Conservation (phyloP, 2,888 invertebrate species). For the Xestoiulus laeticollis region DNA sequence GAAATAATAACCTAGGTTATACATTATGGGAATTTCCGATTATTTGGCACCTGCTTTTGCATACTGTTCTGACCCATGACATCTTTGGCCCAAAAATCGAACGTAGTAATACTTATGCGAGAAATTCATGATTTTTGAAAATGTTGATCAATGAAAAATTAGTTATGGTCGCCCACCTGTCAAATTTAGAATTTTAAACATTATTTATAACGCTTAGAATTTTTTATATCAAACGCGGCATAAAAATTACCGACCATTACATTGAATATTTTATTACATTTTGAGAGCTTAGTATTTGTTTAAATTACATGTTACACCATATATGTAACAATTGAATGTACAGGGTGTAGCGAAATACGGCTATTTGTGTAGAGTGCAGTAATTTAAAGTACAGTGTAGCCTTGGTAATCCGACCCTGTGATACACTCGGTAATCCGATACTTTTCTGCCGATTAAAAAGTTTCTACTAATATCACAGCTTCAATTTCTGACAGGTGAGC, state of each 20-base stretch:
- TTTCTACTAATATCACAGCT: no score
- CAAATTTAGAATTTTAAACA: not conserved
- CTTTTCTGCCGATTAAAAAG: no score
- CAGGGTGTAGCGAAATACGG: no score
- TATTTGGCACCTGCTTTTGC: constrained; percentile 30
- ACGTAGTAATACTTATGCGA: not conserved
- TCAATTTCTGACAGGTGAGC: no score
- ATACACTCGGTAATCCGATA: no score
- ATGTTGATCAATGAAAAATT: not conserved
- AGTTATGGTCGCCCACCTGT: not conserved
- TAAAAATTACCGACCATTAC: not conserved
- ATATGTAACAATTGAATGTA: no score
- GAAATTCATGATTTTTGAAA: not conserved
- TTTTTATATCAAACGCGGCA: not conserved
- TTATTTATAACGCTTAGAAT: not conserved
- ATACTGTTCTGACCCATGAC: not conserved
- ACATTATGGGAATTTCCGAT: constrained; percentile 8
- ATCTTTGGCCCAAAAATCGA: not conserved
- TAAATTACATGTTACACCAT: not conserved
- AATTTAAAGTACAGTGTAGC: no score
- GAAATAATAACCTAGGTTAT: not conserved
- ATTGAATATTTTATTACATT: not conserved
- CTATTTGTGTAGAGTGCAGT: no score
- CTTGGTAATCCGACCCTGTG: no score
- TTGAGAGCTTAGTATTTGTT: not conserved